These are phyloP conservation scores for Syngnathoides biaculeatus DNA, from an alignment of 2,113 vertebrate genomes.

Conservation along the genomic window DNA sequence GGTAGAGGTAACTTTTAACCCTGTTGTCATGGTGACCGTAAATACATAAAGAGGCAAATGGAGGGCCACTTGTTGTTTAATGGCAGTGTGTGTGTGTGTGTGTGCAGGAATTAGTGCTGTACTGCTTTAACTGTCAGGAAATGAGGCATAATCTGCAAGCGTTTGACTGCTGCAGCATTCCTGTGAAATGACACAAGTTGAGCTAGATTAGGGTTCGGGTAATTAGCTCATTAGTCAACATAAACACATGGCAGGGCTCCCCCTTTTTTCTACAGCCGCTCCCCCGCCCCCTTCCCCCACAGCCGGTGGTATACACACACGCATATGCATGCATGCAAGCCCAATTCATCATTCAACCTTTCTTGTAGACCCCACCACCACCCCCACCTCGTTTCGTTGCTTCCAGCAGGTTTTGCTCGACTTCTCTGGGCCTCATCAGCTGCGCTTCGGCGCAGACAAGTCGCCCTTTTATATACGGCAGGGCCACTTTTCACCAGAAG, in stretches of 20 bases:
- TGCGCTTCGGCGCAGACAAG: slow-evolving; percentile 71
- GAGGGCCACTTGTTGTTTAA: slow-evolving; percentile 53
- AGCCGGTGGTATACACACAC: slow-evolving; percentile 56
- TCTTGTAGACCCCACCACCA: slow-evolving; percentile 35
- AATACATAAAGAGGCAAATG: slow-evolving; percentile 52
- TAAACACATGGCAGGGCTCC: slow-evolving; percentile 66
- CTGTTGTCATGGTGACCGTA: slow-evolving; percentile 19
- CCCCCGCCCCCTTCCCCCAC: slow-evolving; percentile 50
- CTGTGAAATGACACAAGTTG: slow-evolving; percentile 75
- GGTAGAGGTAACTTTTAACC: slow-evolving; percentile 1
- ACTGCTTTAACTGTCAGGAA: slow-evolving; percentile 72
- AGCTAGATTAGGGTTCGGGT: slow-evolving; percentile 68
- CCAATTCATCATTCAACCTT: slow-evolving; percentile 53
- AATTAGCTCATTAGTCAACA: slow-evolving; percentile 77
- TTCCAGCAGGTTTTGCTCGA: slow-evolving; percentile 25
- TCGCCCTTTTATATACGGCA: slow-evolving; percentile 82
- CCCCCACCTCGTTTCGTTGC: not conserved
- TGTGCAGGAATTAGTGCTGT: slow-evolving; percentile 56
- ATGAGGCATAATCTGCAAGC: slow-evolving; percentile 73
- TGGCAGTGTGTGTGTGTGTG: slow-evolving; percentile 23
- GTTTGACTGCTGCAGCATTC: slow-evolving; percentile 72
- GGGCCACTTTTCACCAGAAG: slow-evolving; percentile 72
- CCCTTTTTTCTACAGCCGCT: slow-evolving; percentile 22
- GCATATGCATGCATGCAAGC: slow-evolving; percentile 22
- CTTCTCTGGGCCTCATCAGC: slow-evolving; percentile 36